These are phyloP conservation scores for Lasioglossum villosulum DNA, from an alignment of 2,888 invertebrate genomes.

Conservation along the genomic window DNA sequence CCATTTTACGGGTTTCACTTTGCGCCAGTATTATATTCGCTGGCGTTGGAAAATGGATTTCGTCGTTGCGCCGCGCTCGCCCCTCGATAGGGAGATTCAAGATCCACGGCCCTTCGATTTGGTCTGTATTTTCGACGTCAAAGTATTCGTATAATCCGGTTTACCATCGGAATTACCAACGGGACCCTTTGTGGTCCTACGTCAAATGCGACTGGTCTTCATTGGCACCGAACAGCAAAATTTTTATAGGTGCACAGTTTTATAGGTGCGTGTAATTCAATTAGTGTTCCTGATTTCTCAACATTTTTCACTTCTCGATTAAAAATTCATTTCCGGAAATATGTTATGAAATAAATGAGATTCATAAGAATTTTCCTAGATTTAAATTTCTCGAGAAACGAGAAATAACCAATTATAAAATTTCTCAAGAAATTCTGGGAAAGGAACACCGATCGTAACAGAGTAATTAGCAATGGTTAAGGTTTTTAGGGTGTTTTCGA, in stretches of 20 bases:
- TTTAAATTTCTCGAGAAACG: too few species aligned
- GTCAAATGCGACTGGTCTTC: neutral
- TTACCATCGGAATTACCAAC: neutral
- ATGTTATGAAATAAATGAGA: too few species aligned
- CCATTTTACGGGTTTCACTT: conserved; percentile 58
- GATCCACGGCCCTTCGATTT: neutral
- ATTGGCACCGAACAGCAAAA: neutral
- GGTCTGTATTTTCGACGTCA: neutral
- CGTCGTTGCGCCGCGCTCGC: conserved; percentile 40
- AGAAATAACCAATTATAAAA: too few species aligned
- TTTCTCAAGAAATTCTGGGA: too few species aligned
- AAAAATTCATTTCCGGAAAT: too few species aligned
- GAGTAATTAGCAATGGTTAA: neutral
- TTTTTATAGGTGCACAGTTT: too few species aligned
- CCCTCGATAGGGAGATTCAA: conserved; percentile 9
- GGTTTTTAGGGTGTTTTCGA: neutral
- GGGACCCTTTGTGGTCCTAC: neutral
- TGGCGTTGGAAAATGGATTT: conserved; percentile 68
- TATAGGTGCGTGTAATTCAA: neutral
- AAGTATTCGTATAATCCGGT: neutral
- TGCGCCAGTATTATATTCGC: conserved; percentile 49
- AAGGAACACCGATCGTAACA: neutral
- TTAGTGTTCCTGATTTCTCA: too few species aligned
- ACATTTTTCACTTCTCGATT: too few species aligned
- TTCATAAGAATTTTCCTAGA: too few species aligned